phyloP scores from a whole-genome alignment of 2,113 vertebrate genomes.

The Peromyscus polionotus region DNA sequence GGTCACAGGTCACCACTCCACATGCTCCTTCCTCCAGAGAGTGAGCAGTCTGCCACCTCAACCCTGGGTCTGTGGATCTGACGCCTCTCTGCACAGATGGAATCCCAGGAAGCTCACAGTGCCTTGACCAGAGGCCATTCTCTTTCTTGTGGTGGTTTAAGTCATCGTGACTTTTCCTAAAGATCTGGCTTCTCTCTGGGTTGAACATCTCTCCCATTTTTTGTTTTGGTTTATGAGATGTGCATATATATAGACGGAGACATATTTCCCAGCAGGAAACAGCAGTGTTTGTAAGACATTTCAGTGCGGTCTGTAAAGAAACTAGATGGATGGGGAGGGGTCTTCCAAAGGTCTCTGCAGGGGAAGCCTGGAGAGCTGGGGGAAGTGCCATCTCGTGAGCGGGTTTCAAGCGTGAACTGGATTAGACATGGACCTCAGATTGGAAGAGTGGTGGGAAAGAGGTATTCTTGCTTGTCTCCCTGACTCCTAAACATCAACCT shows the following conservation, averaged over 20 bases:
- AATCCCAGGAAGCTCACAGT: neutral
- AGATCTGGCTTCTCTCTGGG: neutral
- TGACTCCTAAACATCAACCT: neutral
- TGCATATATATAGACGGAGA: neutral
- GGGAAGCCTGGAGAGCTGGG: neutral
- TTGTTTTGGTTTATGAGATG: neutral
- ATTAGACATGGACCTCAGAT: neutral
- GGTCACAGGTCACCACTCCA: neutral
- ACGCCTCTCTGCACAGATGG: neutral
- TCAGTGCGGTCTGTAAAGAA: neutral
- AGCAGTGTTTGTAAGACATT: neutral
- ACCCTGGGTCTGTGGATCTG: neutral
- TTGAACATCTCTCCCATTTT: neutral
- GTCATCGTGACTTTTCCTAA: neutral
- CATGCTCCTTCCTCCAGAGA: neutral
- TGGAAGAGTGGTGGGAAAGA: neutral
- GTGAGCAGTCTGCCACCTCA: neutral
- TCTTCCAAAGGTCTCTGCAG: neutral
- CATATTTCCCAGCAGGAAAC: too few species aligned
- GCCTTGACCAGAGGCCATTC: neutral
- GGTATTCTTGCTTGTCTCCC: neutral
- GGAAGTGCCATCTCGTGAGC: neutral
- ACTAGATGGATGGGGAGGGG: neutral
- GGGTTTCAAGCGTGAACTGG: neutral
- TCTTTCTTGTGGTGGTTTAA: neutral